Base-by-base conservation (phyloP, 2,113 vertebrate species). In the Percina caprodes region DNA sequence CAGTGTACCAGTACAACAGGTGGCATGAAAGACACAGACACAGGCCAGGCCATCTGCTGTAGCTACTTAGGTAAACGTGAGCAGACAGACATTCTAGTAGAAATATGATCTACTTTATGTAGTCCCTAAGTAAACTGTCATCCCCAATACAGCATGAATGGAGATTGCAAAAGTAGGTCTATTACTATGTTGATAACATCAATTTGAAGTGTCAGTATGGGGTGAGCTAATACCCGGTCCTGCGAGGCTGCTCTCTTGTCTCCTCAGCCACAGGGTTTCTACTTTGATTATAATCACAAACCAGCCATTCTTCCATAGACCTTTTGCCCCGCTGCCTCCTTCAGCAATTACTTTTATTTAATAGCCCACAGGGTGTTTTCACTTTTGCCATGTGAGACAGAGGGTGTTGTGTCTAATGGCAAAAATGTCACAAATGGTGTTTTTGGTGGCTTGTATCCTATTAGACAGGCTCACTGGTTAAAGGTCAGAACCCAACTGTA, bases 81-180 rank as follows among this genome's bases (percentile, higher is more conserved):
- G 85, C 85, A 82, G 91, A 92, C 89, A 89, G 82, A 88, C 60
- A 86, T 84, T 82, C 77, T 45, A 66, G 76, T 69, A 83, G 74
- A 91, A 91, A 92, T 94, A 90, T 91, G 88, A 92, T 93, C 90
- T 85, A 72, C 82, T 90, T 89, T 87, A 90, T 89, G 83, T 88
- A 78, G 78, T 89, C 87, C 83, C 86, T 92, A 88, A 92, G 84
- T 92, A 91, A 92, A 75, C 89, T 94, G 90, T 92, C 91, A 89
- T 82, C 35, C 42, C 49, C 61, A 60, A 88, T 93, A 92, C 88
- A 79, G 76, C 73, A 74, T 86, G 84, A 90, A 58, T 86, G 78
- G 88, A 88, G 82, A 56, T 82, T 80, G 86, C 87, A 77, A 90
- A 90, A 88, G 87, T 82, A 85, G 83, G 81, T 89, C 76, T 87